These are phyloP conservation scores for Dendrolimus houi DNA, from an alignment of 2,888 invertebrate species.

Conservation along the genomic window DNA sequence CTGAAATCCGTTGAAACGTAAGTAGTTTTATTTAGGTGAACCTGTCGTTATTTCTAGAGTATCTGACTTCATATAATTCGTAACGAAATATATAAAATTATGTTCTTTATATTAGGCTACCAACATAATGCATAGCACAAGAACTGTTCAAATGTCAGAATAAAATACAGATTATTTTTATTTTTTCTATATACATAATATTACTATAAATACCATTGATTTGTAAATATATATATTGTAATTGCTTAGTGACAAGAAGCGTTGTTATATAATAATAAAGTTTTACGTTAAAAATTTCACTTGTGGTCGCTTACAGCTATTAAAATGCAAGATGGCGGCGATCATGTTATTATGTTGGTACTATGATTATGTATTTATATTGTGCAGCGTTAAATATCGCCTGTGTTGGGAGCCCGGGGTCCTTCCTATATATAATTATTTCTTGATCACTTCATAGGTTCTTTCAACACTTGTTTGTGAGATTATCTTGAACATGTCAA, in stretches of 20 bases:
- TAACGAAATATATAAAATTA: neutral
- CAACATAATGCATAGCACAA: neutral
- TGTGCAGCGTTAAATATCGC: too few species aligned
- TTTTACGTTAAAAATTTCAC: neutral
- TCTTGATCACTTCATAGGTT: neutral
- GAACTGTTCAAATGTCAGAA: neutral
- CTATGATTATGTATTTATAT: too few species aligned
- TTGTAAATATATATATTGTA: neutral
- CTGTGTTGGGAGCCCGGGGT: too few species aligned
- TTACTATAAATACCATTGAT: neutral
- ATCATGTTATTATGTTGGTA: too few species aligned
- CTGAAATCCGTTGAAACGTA: too few species aligned
- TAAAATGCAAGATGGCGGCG: too few species aligned
- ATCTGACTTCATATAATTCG: neutral
- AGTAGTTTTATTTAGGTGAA: too few species aligned
- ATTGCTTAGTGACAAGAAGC: neutral
- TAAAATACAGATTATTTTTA: too few species aligned
- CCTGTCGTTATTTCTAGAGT: too few species aligned
- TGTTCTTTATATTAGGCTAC: neutral
- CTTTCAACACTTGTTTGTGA: neutral
- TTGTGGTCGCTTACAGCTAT: neutral
- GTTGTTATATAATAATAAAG: neutral
- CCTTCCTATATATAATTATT: neutral
- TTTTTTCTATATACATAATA: too few species aligned
- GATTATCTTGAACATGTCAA: too few species aligned